A percentile compares a stretch with the other conserved stretches of the same genome.
Conservation (phyloP, 2,888 invertebrate species). For the Sepioteuthis lessoniana region DNA sequence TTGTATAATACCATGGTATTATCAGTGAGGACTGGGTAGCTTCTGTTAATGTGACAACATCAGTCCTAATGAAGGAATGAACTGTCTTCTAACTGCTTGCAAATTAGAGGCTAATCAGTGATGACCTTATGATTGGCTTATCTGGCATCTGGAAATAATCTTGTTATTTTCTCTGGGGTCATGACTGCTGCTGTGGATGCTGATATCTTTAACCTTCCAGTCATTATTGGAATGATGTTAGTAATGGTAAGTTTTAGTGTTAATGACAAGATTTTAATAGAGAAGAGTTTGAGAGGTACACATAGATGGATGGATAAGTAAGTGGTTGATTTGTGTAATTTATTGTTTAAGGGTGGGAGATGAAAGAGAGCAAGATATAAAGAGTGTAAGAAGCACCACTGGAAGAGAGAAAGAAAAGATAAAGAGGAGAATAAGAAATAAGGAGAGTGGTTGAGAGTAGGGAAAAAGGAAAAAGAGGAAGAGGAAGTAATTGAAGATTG, state of each 20-base stretch:
- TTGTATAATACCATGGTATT: background rate
- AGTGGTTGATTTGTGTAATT: background rate
- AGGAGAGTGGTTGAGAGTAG: background rate
- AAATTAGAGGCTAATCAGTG: slow-evolving; percentile 11
- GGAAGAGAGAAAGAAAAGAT: no score
- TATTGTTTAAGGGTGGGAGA: background rate
- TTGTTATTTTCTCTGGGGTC: background rate
- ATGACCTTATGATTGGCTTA: slow-evolving; percentile 20
- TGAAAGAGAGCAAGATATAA: no score
- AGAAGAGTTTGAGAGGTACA: background rate
- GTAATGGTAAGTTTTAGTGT: background rate
- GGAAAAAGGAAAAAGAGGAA: background rate
- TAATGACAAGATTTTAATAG: background rate
- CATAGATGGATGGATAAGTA: background rate
- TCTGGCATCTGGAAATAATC: slow-evolving; percentile 33
- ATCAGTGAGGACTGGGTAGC: background rate
- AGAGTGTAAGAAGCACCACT: no score
- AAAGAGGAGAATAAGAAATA: background rate
- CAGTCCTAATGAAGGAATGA: background rate
- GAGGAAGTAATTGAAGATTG: background rate
- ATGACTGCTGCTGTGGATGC: background rate
- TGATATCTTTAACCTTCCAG: background rate
- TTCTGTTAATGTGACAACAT: background rate
- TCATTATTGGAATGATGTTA: background rate
- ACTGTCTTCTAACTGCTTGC: background rate